Evolutionary conservation across 2,113 vertebrate genomes (phyloP).

Genomic region (Micronycteris hirsuta): DNA sequence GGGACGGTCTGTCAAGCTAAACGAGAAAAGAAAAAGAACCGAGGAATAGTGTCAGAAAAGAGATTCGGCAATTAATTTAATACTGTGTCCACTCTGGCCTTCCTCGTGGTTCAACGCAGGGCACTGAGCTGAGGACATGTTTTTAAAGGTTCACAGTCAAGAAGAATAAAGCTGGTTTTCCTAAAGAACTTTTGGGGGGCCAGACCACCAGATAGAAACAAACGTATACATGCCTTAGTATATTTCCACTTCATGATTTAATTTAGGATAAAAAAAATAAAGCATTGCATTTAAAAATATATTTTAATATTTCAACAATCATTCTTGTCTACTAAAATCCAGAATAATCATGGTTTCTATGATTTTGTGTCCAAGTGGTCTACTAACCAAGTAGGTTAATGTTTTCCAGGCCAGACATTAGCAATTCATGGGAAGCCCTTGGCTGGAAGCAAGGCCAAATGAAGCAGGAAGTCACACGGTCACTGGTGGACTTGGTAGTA

Average conservation of each 20-base stretch:
- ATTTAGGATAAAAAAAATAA: background rate
- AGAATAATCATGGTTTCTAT: background rate
- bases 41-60: background rate
- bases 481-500: background rate
- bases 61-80: background rate
- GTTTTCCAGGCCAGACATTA: constrained; percentile 11
- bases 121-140: background rate
- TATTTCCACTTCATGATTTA: background rate
- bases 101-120: accelerated
- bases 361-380: background rate
- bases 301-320: background rate
- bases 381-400: background rate
- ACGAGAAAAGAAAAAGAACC: background rate
- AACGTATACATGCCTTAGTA: background rate
- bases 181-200: background rate
- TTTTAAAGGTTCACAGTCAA: background rate
- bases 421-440: background rate
- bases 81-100: background rate
- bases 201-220: background rate
- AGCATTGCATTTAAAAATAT: background rate
- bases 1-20: background rate
- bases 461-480: background rate
- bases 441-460: background rate
- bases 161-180: background rate
- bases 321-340: background rate